Evolutionary conservation across 1,140 invertebrate genomes (phyloP), one percentile per base, ranked within the genome.

Genomic region (Macrostomum lignano): DNA sequence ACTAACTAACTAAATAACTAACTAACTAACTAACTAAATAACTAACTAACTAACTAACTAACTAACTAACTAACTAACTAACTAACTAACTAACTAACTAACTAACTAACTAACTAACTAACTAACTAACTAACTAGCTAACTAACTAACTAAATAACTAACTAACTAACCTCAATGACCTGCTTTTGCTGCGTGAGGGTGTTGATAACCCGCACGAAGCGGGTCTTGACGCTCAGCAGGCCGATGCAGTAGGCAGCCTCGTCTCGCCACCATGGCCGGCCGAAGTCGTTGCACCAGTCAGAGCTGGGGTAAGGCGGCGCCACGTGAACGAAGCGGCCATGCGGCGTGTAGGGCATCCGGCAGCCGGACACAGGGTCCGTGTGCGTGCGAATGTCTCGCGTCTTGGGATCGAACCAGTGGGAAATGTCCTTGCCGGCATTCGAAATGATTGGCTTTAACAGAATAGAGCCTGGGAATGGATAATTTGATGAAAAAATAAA

Each of bases 141-240:
- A n/a, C n/a, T n/a, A 41, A 31, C 28, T 7, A 37, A 13, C 2
- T 15, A 33, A 31, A 19, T 2, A 51, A 6, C 49, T n/a, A n/a
- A 23, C 3, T 19, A 19, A 24, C 38, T 38, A 42, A 65, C 64
- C 51, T 60, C 58, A 36, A 66, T 56, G 29, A 52, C 44, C 36
- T 58, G 55, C 26, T 56, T 48, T 25, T 55, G 48, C 31, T 64
- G 64, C 21, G 68, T 70, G 6, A 76, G 50, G 13, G 67, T 65
- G 46, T 78, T 79, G 17, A 71, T 65, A 7, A 79, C 69, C 44
- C 67, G 63, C 15, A 76, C 64, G 0, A 66, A 64, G 29, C 74
- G 54, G 1, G 69, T 58, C 25, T 67, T 67, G 42, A 3, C 0
- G 71, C 73, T 1, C 72, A 44, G 36, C 64, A 59, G 10, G 7